These are phyloP conservation scores for Dendrolimus punctatus DNA, from an alignment of 1,140 invertebrate genomes.

Conservation along the genomic window DNA sequence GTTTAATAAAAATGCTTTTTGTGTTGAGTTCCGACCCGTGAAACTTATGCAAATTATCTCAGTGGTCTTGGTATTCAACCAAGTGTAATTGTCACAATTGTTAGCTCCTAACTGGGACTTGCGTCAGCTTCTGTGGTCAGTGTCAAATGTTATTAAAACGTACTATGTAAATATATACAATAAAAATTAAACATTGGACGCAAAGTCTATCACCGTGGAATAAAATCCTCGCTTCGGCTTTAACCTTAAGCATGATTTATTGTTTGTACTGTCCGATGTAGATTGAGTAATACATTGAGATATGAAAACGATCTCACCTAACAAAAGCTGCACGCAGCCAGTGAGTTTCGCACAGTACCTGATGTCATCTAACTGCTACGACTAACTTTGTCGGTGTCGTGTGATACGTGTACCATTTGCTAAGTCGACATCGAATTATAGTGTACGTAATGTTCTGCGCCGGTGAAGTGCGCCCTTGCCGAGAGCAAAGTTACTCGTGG, in stretches of 20 bases:
- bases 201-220: constrained; percentile 2
- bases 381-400: constrained; percentile 51
- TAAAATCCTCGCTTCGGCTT: constrained; percentile 40
- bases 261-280: constrained; percentile 43
- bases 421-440: constrained; percentile 7
- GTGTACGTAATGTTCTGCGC: no score
- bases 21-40: constrained; percentile 48
- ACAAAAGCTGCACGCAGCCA: constrained; percentile 41
- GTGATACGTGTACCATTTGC: constrained; percentile 12
- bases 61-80: constrained; percentile 20
- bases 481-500: constrained; percentile 41
- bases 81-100: constrained; percentile 17
- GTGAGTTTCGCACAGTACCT: constrained; percentile 23
- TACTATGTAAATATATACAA: not conserved
- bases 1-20: constrained; percentile 48
- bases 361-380: constrained; percentile 46
- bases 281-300: constrained; percentile 20
- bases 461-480: constrained; percentile 34
- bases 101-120: constrained; percentile 34
- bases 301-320: constrained; percentile 31
- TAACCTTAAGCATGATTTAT: constrained; percentile 55
- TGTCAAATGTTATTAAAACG: not conserved
- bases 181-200: constrained; percentile 1
- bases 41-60: constrained; percentile 39
- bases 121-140: constrained; percentile 21